Evolutionary conservation across 2,888 invertebrate genomes (phyloP), one percentile per base, ranked within the genome.

Genomic region (Lepidochrysops patricia): DNA sequence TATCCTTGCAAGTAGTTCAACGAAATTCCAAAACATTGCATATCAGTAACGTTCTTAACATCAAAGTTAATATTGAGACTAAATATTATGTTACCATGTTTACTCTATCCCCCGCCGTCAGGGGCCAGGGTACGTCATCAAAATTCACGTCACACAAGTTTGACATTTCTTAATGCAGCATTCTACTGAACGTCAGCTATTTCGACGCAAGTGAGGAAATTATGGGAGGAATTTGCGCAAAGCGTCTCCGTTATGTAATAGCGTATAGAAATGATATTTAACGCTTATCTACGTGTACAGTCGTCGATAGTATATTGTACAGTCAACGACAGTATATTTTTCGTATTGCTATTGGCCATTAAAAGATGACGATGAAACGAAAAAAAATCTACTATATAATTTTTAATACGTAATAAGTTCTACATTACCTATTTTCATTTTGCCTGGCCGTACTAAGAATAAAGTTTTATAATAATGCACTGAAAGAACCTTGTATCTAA

Each of bases 131-230:
- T 19, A 32, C 54, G 29, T 19, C 54, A 49, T 58, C 49, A 58
- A 58, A 49, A 58, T 58, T 49, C 49, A 25, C 15, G 58, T 49
- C 48, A 58, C 49, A 49, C 32, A 49, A 58, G 58, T 58, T 58
- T 48, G 49, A 58, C 58, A 49, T 58, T 54, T 58, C 58, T 58
- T 58, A 49, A 58, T 58, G 58, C 49, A 27, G 25, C 58, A 49
- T 49, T 58, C 58, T 57, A 43, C 12, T 37, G 26, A 57, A 26
- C 50, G 26, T 50, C 54, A 29, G 54, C 54, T 54, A 54, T 54
- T 29, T 54, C 19, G 32, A 54, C 13, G 54, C 32, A 54, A 54
- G 32, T 54, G 54, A 54, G 54, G 32, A 54, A 52, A 52, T 54
- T 54, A 54, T 54, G 54, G 54, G 9, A 19, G 54, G 54, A 54